Evolutionary conservation across 2,797 vertebrate species (phyloP).

Genomic region (Cyprinodon diabolis): DNA sequence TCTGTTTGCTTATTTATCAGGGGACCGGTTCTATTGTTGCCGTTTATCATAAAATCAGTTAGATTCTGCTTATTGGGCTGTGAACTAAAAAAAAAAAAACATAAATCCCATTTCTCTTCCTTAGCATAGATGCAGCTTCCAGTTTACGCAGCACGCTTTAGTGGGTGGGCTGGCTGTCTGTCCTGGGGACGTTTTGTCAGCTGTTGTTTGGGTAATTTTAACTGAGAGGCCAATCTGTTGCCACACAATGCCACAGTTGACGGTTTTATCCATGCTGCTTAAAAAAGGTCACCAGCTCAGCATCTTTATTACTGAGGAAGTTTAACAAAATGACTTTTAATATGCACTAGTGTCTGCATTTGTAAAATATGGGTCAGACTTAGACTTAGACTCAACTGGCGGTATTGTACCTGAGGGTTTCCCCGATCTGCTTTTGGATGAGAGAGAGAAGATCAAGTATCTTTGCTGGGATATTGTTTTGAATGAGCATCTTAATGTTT

Average conservation of each 20-base stretch:
- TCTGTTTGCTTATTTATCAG: too few species aligned
- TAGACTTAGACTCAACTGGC: too few species aligned
- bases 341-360: too few species aligned
- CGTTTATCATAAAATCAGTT: background rate
- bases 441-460: too few species aligned
- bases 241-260: constrained; percentile 24
- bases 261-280: background rate
- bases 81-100: background rate
- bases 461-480: too few species aligned
- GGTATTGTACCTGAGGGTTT: too few species aligned
- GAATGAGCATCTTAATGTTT: too few species aligned
- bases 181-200: constrained; percentile 41
- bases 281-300: background rate
- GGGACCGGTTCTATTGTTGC: too few species aligned
- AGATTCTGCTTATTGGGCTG: background rate
- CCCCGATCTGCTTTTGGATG: too few species aligned
- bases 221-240: constrained; percentile 50
- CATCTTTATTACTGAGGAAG: background rate
- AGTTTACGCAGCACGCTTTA: constrained; percentile 1
- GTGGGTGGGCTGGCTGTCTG: constrained; percentile 19
- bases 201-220: constrained; percentile 54
- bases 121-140: background rate
- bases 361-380: too few species aligned
- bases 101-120: background rate
- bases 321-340: background rate